Conservation (phyloP, 2,888 invertebrate genomes). For the Glyphotaelius pellucidus region DNA sequence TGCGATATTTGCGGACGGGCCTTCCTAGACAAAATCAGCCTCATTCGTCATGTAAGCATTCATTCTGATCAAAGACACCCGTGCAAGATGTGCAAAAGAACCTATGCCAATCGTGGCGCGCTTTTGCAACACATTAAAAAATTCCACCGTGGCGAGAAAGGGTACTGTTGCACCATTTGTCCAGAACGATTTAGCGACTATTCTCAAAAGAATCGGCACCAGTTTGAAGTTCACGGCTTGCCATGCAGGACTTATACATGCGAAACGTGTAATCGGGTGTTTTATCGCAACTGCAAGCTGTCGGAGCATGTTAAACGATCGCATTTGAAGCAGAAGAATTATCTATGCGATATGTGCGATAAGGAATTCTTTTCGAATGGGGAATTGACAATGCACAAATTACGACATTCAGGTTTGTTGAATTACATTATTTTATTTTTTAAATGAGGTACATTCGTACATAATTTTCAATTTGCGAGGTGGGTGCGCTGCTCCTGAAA, state of each 20-base stretch:
- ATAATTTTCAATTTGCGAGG: too few relatives aligned
- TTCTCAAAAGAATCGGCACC: slow-evolving; percentile 27
- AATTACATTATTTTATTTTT: not conserved
- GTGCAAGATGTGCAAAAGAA: slow-evolving; percentile 45
- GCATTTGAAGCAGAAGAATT: slow-evolving; percentile 29
- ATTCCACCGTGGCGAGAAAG: slow-evolving; percentile 23
- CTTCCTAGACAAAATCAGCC: not conserved
- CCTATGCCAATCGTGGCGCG: not conserved
- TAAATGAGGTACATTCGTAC: too few relatives aligned
- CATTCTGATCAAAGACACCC: slow-evolving; percentile 3
- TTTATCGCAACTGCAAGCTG: not conserved
- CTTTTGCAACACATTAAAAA: not conserved
- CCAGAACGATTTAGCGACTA: slow-evolving; percentile 29
- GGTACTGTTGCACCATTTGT: slow-evolving; percentile 17
- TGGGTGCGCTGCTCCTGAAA: too few relatives aligned
- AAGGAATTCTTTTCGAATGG: not conserved
- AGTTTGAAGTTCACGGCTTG: slow-evolving; percentile 27
- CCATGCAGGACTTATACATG: slow-evolving; percentile 15
- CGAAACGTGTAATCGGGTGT: slow-evolving; percentile 8
- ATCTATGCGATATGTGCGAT: slow-evolving; percentile 21
- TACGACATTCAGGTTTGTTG: slow-evolving; percentile 7
- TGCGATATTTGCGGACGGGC: slow-evolving; percentile 46
- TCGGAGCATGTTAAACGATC: slow-evolving; percentile 14
- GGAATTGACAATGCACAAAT: slow-evolving; percentile 3
- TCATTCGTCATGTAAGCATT: slow-evolving; percentile 9